A percentile compares a stretch with the other conserved stretches of the same genome.
Conservation (phyloP, 2,113 vertebrate species). For the Carlito syrichta region DNA sequence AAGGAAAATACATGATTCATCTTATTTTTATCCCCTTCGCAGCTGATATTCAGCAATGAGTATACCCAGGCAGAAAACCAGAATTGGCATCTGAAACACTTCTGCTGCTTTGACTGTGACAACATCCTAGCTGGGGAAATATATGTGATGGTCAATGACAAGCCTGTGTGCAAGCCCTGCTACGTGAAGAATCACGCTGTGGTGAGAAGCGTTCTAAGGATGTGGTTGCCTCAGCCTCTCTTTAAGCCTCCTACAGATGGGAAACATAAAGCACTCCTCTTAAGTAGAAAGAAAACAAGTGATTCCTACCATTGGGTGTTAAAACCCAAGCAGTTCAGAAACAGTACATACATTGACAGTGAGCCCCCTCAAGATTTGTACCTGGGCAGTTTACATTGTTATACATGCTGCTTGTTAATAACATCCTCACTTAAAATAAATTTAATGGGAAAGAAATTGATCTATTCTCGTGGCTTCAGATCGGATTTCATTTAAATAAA, state of each 20-base stretch:
- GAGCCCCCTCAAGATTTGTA: neutral
- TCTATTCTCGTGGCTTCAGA: neutral
- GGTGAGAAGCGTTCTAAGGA: constrained; percentile 81
- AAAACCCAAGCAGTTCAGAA: neutral
- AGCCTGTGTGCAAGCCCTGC: constrained; percentile 94
- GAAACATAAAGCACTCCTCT: neutral
- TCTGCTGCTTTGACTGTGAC: constrained; percentile 99
- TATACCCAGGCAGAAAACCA: constrained; percentile 97
- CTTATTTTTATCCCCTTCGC: constrained; percentile 27
- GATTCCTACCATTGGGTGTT: neutral
- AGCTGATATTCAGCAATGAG: constrained; percentile 99
- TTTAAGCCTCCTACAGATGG: neutral
- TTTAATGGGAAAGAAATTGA: constrained; percentile 16
- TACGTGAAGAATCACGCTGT: constrained; percentile 94
- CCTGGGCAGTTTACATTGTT: neutral
- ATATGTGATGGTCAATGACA: constrained; percentile 94
- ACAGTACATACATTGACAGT: neutral
- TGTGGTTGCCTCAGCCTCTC: neutral
- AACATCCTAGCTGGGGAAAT: constrained; percentile 94
- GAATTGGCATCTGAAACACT: constrained; percentile 99
- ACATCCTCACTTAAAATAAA: neutral
- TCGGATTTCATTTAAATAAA: neutral
- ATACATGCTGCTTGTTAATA: neutral
- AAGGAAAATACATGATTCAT: neutral
- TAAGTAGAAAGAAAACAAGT: neutral